A percentile compares a stretch with the other conserved stretches of the same genome.
Conservation (phyloP, 2,888 invertebrate species). For the Coronaproctus castanopsis region DNA sequence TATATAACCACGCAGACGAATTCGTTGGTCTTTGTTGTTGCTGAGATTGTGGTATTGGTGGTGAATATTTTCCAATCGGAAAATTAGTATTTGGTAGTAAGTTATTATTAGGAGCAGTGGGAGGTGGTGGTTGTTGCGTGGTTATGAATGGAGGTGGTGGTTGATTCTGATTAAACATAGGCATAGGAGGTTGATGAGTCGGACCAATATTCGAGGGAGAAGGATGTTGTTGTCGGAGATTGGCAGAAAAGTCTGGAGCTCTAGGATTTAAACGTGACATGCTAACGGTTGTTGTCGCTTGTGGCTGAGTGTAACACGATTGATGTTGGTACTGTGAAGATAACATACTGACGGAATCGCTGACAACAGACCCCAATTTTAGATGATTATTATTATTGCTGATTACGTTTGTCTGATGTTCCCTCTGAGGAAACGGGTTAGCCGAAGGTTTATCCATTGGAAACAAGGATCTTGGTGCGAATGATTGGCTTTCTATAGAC, state of each 20-base stretch:
- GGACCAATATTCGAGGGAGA: conserved; percentile 14
- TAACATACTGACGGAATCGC: conserved; percentile 4
- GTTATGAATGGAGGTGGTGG: conserved; percentile 9
- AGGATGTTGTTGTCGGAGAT: conserved; percentile 19
- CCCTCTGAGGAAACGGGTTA: not conserved
- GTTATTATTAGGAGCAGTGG: conserved; percentile 17
- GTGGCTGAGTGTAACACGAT: conserved; percentile 24
- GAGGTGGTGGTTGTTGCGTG: conserved; percentile 16
- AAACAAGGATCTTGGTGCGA: conserved; percentile 8
- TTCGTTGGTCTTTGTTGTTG: no score
- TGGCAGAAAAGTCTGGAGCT: conserved; percentile 52
- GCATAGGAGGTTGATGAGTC: conserved; percentile 15
- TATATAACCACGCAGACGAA: no score
- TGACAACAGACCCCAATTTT: not conserved
- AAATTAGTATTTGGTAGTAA: conserved; percentile 17
- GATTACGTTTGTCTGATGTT: no score
- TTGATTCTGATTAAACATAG: conserved; percentile 13
- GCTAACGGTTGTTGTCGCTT: conserved; percentile 29
- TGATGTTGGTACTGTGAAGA: conserved; percentile 6
- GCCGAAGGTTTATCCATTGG: conserved; percentile 6
- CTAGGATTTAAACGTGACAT: conserved; percentile 57
- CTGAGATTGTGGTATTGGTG: conserved; percentile 9
- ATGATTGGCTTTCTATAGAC: conserved; percentile 1
- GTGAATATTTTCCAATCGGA: conserved; percentile 25
- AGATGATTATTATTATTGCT: not conserved